phyloP scores from a whole-genome alignment of 1,140 invertebrate species.

The Acromyrmex charruanus region DNA sequence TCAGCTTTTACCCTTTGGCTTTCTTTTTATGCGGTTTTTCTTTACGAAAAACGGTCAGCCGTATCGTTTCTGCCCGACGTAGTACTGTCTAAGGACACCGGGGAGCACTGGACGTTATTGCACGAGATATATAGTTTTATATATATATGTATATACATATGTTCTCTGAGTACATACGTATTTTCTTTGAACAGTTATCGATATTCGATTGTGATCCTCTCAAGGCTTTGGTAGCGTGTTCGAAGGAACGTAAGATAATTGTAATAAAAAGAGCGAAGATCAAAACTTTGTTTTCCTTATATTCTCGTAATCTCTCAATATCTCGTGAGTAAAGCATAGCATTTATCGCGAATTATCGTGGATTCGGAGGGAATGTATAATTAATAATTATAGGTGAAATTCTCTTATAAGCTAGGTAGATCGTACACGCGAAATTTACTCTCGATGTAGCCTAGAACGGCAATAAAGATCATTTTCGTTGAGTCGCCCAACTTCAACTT shows the following conservation, averaged over 20 bases:
- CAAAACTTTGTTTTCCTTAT: conserved; percentile 10
- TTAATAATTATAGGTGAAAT: conserved; percentile 3
- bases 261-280: conserved; percentile 18
- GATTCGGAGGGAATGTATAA: not conserved
- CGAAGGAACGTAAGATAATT: conserved; percentile 44
- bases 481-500: conserved; percentile 48
- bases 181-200: conserved; percentile 53
- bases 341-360: conserved; percentile 1
- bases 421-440: conserved; percentile 16
- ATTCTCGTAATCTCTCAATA: not conserved
- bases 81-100: conserved; percentile 70
- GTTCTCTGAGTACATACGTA: conserved; percentile 6
- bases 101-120: conserved; percentile 58
- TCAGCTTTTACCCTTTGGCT: conserved; percentile 57
- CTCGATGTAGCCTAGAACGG: not conserved
- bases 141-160: conserved; percentile 14
- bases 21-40: conserved; percentile 58
- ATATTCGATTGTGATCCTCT: conserved; percentile 58
- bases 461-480: conserved; percentile 48
- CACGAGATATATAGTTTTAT: conserved; percentile 53
- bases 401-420: not conserved
- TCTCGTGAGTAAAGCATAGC: not conserved
- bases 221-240: conserved; percentile 14
- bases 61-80: conserved; percentile 47
- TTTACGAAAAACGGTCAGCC: conserved; percentile 70